Conservation (phyloP, 2,888 invertebrate species). For the Lacanobia oleracea region DNA sequence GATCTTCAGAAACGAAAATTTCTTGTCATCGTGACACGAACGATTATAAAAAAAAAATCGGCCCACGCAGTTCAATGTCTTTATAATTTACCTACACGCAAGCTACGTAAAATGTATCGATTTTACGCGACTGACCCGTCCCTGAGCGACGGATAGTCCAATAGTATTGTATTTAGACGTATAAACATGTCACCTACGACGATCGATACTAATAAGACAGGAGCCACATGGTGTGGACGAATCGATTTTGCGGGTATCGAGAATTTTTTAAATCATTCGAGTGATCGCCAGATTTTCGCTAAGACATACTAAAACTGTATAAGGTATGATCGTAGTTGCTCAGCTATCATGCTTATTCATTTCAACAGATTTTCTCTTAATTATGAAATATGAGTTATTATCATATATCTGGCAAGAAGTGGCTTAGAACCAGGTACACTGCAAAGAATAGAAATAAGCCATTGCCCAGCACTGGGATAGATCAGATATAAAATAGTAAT, state of each 20-base stretch:
- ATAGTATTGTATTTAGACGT: conserved; percentile 77
- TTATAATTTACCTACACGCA: conserved; percentile 65
- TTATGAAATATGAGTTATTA: no score
- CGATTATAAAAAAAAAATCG: conserved; percentile 50
- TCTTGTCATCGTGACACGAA: conserved; percentile 20
- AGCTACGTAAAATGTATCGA: conserved; percentile 67
- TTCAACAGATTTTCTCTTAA: no score
- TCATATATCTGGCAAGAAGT: no score
- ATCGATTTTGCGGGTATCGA: conserved; percentile 26
- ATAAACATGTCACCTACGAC: conserved; percentile 75
- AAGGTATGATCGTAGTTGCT: no score
- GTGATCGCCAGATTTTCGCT: no score
- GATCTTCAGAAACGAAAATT: conserved; percentile 17
- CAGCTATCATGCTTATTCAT: no score
- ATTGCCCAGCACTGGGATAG: no score
- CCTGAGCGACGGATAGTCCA: conserved; percentile 73
- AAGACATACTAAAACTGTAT: no score
- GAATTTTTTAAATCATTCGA: conserved; percentile 14
- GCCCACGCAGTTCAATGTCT: conserved; percentile 56
- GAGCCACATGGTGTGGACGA: conserved; percentile 60
- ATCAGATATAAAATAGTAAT: no score
- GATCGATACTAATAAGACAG: conserved; percentile 80
- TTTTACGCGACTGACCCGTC: conserved; percentile 75
- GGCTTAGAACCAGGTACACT: no score
- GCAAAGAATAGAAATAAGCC: no score